Evolutionary conservation across 2,888 invertebrate genomes (phyloP), one percentile per base, ranked within the genome.

Genomic region (Perdita meconis): DNA sequence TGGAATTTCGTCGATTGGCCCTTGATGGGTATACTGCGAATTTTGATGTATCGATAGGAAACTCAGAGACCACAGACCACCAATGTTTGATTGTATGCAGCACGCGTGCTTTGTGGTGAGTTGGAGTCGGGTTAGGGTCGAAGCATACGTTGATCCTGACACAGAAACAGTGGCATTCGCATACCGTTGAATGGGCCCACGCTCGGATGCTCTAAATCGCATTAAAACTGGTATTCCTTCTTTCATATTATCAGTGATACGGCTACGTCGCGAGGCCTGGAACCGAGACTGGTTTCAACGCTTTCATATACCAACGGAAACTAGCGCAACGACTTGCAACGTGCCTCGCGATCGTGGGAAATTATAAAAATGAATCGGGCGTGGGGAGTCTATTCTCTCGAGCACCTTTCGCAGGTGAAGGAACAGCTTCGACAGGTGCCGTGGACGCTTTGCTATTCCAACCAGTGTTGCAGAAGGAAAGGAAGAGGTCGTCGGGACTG

Each of bases 341-440:
- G 64, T 64, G 22, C 24, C 24, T 51, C 1, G n/a, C 40, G 50
- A 55, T 50, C 36, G 64, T 63, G 47, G 53, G 69, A 65, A 68
- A 38, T 51, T 26, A 50, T 16, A 50, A 64, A 60, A 55, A n/a
- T 47, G 64, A 47, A 16, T 40, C n/a, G 16, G 24, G 40, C 70
- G 40, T 22, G 60, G 38, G 16, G 10, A 6, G 34, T 24, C 40
- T 42, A 60, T 71, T 70, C 69, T 57, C 44, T 40, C 40, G 47
- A 24, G 47, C 71, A 78, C 64, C 67, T 71, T 75, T 13, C n/a
- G 16, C 78, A 78, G 78, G 66, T 76, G 78, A 42, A 51, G 64
- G 6, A 60, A 50, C 55, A 51, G 6, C 47, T 47, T 22, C 42
- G 34, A 77, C 77, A 77, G 77, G 69, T 78, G 69, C 55, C 36